Conservation (phyloP, 2,797 vertebrate species). For the Chanos chanos region DNA sequence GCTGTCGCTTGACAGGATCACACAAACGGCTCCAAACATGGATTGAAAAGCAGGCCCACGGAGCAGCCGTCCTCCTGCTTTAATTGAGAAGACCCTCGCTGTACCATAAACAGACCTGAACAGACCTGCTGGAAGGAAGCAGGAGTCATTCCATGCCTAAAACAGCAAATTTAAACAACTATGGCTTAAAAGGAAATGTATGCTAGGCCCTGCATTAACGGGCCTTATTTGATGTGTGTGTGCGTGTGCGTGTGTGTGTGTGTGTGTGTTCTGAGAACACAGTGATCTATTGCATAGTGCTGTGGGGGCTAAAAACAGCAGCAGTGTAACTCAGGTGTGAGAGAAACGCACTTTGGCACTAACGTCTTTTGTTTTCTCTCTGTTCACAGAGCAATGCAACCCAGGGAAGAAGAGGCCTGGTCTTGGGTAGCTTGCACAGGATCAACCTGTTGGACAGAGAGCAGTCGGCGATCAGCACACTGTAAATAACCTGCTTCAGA, state of each 20-base stretch:
- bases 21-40: conserved; percentile 77
- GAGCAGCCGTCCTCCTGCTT: conserved; percentile 58
- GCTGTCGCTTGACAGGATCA: conserved; percentile 50
- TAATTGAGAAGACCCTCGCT: conserved; percentile 61
- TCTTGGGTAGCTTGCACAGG: no score
- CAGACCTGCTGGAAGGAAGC: conserved; percentile 49
- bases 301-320: conserved; percentile 34
- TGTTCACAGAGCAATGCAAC: no score
- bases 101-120: conserved; percentile 73
- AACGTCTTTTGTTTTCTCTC: no score
- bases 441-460: no score
- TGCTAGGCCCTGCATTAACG: conserved; percentile 47
- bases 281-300: no score
- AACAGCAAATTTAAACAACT: conserved; percentile 63
- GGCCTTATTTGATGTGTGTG: conserved; percentile 7
- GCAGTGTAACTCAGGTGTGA: conserved; percentile 42
- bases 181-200: conserved; percentile 78
- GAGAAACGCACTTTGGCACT: no score
- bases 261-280: no score
- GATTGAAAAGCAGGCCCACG: conserved; percentile 55
- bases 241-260: conserved; percentile 6
- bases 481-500: no score
- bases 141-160: conserved; percentile 61
- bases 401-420: no score
- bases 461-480: no score